phyloP scores from a whole-genome alignment of 1,140 invertebrate species.

The Aphaenogaster floridana region DNA sequence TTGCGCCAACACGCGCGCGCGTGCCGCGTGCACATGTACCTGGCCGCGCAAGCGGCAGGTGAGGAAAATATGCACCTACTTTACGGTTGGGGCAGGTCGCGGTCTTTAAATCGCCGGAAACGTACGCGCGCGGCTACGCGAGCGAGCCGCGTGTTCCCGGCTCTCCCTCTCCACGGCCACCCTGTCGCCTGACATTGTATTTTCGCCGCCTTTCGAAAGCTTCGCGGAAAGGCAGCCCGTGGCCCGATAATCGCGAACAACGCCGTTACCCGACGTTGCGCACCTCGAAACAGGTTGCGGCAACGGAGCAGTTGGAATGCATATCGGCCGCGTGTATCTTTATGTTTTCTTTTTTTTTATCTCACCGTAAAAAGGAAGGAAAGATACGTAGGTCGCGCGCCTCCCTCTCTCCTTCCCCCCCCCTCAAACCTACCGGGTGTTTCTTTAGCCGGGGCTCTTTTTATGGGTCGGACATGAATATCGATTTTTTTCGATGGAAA shows the following conservation, averaged over 20 bases:
- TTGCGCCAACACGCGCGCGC: not conserved
- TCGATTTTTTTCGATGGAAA: not conserved
- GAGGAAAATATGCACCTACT: slow-evolving; percentile 68
- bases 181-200: slow-evolving; percentile 49
- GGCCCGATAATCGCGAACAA: slow-evolving; percentile 44
- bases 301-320: slow-evolving; percentile 42
- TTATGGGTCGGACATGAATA: not conserved
- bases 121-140: slow-evolving; percentile 36
- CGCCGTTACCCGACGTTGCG: slow-evolving; percentile 39
- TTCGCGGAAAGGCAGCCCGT: slow-evolving; percentile 33
- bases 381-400: not conserved
- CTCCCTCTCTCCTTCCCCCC: not conserved
- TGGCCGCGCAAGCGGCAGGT: slow-evolving; percentile 21
- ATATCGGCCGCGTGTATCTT: slow-evolving; percentile 19
- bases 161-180: not conserved
- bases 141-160: not conserved
- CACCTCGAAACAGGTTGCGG: slow-evolving; percentile 52
- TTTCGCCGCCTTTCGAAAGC: slow-evolving; percentile 58
- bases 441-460: not conserved
- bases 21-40: not conserved
- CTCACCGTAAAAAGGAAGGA: not conserved
- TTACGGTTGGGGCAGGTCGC: slow-evolving; percentile 67
- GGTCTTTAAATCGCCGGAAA: slow-evolving; percentile 71
- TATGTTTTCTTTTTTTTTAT: not conserved
- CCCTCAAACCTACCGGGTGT: not conserved